Evolutionary conservation across 2,888 invertebrate genomes (phyloP), one percentile per base, ranked within the genome.

Genomic region (Plagodis dolabraria): DNA sequence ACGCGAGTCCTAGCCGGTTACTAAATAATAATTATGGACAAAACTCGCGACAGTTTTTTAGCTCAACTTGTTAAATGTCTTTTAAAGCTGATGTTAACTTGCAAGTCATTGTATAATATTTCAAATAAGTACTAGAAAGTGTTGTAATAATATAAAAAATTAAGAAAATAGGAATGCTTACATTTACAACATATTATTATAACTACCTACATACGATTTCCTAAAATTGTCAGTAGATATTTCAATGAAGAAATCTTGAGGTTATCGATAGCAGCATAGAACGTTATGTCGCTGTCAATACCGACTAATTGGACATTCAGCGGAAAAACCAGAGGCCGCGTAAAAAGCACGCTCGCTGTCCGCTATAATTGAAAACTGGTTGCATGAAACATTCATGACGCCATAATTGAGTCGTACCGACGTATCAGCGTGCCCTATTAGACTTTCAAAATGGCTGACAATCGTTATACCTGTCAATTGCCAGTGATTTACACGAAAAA

Each of bases 301-400:
- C 63, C 70, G 73, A 70, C 83, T 84, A 85, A 86, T 86, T 83
- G 85, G 82, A 72, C 74, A 71, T 80, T 72, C 68, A 60, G 67
- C 65, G 78, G 84, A 85, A 83, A 82, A 78, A 67, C 76, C 69
- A 72, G 67, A 69, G 69, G 48, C 69, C 65, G 75, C 66, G 67
- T 75, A 69, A 70, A 70, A 67, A 67, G 69, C 65, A 45, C 60
- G 54, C 43, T 47, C 64, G 53, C 53, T 67, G 69, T 68, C 72
- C 67, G 65, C 69, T 70, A 79, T 83, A 85, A 87, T 85, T 81
- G 80, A 69, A 64, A 81, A 82, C 83, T 68, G 79, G 85, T 83
- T 80, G 74, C 81, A 87, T 89, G 86, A 84, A 88, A 87, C 78
- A 88, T 89, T 86, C 86, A 88, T 88, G 83, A 76, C 69, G 71